Percentiles rank a stretch among this genome's conserved stretches.
phyloP scores from a whole-genome alignment of 2,113 vertebrate genomes.

The Leucosticte australis region DNA sequence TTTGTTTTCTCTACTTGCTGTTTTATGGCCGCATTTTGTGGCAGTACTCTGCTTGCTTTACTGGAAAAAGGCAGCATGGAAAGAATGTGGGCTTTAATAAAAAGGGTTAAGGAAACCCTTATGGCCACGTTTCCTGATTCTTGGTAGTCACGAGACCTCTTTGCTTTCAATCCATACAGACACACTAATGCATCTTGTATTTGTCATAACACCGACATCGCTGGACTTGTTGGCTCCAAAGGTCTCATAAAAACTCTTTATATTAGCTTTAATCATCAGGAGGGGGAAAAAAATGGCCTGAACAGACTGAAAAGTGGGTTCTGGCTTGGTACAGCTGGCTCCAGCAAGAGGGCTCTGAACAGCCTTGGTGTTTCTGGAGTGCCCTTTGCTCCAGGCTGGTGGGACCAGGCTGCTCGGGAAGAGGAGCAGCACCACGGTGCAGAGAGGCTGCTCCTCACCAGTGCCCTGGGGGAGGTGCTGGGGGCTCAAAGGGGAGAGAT shows the following conservation, averaged over 20 bases:
- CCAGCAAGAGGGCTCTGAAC: neutral
- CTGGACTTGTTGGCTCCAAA: constrained; percentile 46
- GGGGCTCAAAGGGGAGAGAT: accelerated
- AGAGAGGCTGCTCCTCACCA: neutral
- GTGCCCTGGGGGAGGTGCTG: neutral
- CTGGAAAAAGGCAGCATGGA: constrained; percentile 14
- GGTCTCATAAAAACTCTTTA: constrained; percentile 36
- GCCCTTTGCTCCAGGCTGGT: neutral
- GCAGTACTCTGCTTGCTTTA: neutral
- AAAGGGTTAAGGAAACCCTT: constrained; percentile 33
- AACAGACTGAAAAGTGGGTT: neutral
- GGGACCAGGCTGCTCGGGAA: neutral
- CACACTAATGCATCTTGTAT: constrained; percentile 35
- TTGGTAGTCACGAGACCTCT: neutral
- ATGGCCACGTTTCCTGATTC: constrained; percentile 13
- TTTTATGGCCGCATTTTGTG: neutral
- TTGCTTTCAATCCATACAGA: constrained; percentile 7
- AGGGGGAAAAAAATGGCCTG: neutral
- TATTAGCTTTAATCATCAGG: constrained; percentile 13
- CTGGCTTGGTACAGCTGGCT: neutral
- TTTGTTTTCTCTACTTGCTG: neutral
- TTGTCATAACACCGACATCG: neutral
- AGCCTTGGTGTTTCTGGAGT: neutral
- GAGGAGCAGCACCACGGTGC: accelerated
- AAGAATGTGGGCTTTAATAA: constrained; percentile 25